Conservation (phyloP, 1,140 invertebrate genomes). For the Procambarus clarkii region DNA sequence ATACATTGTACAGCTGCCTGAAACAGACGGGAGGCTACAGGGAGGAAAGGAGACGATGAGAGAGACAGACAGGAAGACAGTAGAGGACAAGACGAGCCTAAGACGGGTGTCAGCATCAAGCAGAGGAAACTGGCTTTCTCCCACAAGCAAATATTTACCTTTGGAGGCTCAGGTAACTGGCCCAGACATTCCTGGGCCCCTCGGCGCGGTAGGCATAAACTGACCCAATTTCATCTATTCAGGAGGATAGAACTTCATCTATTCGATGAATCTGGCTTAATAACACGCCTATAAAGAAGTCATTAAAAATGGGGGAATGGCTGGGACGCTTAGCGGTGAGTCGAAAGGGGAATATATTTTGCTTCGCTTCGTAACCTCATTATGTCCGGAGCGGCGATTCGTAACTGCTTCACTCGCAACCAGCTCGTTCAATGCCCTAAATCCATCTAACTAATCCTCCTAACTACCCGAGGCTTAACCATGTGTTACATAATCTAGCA, state of each 20-base stretch:
- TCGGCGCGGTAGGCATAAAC: background rate
- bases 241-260: background rate
- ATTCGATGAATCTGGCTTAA: background rate
- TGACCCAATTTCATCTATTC: conserved; percentile 17
- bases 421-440: no score
- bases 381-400: no score
- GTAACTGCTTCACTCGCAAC: no score
- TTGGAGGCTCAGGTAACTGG: background rate
- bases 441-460: no score
- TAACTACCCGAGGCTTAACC: no score
- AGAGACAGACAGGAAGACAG: background rate
- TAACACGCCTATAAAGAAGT: conserved; percentile 18
- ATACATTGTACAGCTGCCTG: background rate
- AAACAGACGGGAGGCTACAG: background rate
- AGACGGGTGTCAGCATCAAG: background rate
- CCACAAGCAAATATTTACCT: background rate
- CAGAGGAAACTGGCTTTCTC: background rate
- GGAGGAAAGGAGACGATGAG: background rate
- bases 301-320: conserved; percentile 25
- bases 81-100: no score
- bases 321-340: background rate
- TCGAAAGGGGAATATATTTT: background rate
- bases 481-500: no score
- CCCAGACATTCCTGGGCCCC: background rate
- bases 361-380: no score